Percentiles rank a stretch among this genome's conserved stretches.
These are phyloP conservation scores for Acanthiza pusilla DNA, from an alignment of 2,797 vertebrate genomes.

Conservation along the genomic window DNA sequence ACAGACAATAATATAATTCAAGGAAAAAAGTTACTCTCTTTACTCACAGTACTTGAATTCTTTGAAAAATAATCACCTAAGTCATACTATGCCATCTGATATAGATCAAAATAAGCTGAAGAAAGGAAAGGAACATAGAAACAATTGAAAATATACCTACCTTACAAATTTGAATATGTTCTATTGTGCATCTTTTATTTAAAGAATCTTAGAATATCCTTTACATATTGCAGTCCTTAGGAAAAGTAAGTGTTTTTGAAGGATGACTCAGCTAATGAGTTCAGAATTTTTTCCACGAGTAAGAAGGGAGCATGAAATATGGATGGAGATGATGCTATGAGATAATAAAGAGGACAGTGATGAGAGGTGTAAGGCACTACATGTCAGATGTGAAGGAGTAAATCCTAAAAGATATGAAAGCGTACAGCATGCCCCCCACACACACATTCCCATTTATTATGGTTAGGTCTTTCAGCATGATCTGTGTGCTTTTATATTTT, in stretches of 20 bases:
- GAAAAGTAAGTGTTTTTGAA: background rate
- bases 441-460: background rate
- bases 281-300: background rate
- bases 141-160: background rate
- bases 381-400: background rate
- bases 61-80: background rate
- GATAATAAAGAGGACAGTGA: background rate
- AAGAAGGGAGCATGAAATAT: background rate
- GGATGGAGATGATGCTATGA: background rate
- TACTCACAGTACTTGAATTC: background rate
- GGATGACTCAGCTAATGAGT: background rate
- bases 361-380: background rate
- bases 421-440: accelerated
- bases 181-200: background rate
- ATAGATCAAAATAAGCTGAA: background rate
- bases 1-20: background rate
- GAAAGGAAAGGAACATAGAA: background rate
- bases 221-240: background rate
- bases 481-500: background rate
- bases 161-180: background rate
- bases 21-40: background rate
- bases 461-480: background rate
- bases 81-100: background rate
- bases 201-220: background rate
- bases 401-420: background rate